Conservation (phyloP, 2,797 vertebrate species). For the Furcifer pardalis region DNA sequence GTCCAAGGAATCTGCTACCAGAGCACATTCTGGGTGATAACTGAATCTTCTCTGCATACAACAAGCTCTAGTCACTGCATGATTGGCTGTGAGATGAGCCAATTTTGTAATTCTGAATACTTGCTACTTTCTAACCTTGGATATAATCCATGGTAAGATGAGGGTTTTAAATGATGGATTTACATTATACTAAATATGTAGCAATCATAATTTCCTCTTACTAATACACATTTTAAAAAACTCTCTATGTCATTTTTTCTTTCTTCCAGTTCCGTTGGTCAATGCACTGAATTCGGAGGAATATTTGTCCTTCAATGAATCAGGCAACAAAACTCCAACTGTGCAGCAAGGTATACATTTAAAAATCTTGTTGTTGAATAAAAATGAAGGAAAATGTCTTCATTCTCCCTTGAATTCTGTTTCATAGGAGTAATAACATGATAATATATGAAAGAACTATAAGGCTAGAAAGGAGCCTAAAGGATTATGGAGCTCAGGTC, state of each 20-base stretch:
- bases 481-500: too few relatives aligned
- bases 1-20: too few relatives aligned
- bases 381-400: background rate
- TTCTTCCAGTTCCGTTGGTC: slow-evolving; percentile 34
- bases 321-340: slow-evolving; percentile 32
- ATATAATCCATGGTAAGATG: background rate
- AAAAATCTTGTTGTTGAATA: slow-evolving; percentile 60
- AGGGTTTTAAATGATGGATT: background rate
- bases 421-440: background rate
- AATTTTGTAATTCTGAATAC: too few relatives aligned
- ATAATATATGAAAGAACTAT: too few relatives aligned
- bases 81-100: too few relatives aligned
- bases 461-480: too few relatives aligned
- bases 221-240: background rate
- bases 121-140: background rate
- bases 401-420: background rate
- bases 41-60: too few relatives aligned
- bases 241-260: background rate
- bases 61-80: too few relatives aligned
- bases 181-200: background rate
- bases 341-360: slow-evolving; percentile 31
- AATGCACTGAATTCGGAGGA: slow-evolving; percentile 37
- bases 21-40: too few relatives aligned
- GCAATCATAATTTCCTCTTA: background rate
- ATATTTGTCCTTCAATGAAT: background rate